Percentiles rank a stretch among this genome's conserved stretches.
Conservation (phyloP, 2,113 vertebrate genomes). For the Carlito syrichta region DNA sequence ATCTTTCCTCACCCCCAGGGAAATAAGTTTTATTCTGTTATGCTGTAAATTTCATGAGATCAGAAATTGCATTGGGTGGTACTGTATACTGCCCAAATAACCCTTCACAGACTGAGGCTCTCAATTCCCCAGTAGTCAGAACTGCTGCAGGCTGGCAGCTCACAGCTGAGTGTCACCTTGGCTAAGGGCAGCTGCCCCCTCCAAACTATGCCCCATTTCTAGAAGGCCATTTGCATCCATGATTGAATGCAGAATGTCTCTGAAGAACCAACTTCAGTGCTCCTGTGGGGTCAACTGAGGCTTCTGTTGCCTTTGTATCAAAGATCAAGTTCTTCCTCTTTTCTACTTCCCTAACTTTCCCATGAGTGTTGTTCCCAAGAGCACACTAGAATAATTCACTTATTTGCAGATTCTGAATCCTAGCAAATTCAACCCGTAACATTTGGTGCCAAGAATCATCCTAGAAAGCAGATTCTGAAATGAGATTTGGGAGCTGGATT, state of each 20-base stretch:
- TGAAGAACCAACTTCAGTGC: not conserved
- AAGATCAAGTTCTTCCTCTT: not conserved
- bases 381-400: not conserved
- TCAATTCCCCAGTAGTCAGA: not conserved
- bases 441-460: not conserved
- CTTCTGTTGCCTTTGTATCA: not conserved
- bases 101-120: not conserved
- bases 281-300: not conserved
- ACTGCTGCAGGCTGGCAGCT: not conserved
- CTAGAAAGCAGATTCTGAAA: not conserved
- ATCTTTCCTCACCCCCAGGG: fast-evolving
- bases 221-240: not conserved
- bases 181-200: not conserved
- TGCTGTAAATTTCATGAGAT: not conserved
- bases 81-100: not conserved
- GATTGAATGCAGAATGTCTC: not conserved
- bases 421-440: not conserved
- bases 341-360: not conserved
- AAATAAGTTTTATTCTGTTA: not conserved
- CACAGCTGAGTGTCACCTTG: not conserved
- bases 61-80: not conserved
- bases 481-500: not conserved
- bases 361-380: not conserved
- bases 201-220: not conserved
- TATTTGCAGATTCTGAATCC: not conserved